Evolutionary conservation across 2,888 invertebrate species (phyloP).

Genomic region (Eurytoma californica): DNA sequence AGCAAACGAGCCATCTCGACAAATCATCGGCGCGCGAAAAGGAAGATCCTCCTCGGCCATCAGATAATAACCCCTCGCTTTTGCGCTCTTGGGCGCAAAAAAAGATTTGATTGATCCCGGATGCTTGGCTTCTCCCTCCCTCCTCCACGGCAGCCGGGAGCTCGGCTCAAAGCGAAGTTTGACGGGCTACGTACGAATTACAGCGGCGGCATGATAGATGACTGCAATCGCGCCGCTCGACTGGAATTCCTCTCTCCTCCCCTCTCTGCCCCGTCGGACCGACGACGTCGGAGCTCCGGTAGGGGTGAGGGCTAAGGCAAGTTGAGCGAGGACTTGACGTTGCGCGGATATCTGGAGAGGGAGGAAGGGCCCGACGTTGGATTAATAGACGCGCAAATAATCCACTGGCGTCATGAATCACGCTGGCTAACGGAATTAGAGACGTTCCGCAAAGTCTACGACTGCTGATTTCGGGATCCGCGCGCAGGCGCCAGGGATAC

Average conservation of each 20-base stretch:
- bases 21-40: constrained; percentile 29
- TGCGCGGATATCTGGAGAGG: constrained; percentile 25
- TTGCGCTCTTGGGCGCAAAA: constrained; percentile 15
- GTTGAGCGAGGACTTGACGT: constrained; percentile 20
- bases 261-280: neutral
- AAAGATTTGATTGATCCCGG: constrained; percentile 40
- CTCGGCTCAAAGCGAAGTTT: constrained; percentile 46
- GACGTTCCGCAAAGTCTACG: constrained; percentile 33
- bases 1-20: constrained; percentile 39
- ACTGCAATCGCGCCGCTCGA: constrained; percentile 47
- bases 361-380: constrained; percentile 14
- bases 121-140: neutral
- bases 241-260: constrained; percentile 43
- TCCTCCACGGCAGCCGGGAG: neutral
- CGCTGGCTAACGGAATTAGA: constrained; percentile 44
- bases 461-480: constrained; percentile 49
- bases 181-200: constrained; percentile 47
- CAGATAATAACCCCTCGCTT: constrained; percentile 21
- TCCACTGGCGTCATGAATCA: constrained; percentile 52
- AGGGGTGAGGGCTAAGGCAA: neutral
- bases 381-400: constrained; percentile 55
- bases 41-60: constrained; percentile 4
- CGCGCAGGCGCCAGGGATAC: neutral
- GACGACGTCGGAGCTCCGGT: neutral
- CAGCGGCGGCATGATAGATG: constrained; percentile 50